Conservation (phyloP, 2,888 invertebrate species). For the Ophion ventricosus region DNA sequence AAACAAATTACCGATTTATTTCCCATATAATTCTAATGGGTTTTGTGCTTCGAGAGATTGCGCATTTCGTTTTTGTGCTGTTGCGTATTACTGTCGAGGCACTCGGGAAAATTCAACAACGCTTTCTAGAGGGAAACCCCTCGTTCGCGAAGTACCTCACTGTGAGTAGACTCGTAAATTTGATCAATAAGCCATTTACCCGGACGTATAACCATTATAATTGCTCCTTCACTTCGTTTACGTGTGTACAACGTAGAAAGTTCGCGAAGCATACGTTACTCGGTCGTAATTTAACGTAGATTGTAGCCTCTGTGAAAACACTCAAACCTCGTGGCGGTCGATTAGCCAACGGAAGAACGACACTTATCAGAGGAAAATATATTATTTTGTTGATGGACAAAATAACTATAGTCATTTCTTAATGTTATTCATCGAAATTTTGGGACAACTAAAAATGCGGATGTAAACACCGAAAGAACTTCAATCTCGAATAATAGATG, state of each 20-base stretch:
- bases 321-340: background rate
- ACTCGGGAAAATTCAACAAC: constrained; percentile 22
- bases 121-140: constrained; percentile 19
- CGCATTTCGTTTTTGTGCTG: constrained; percentile 5
- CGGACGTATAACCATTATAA: constrained; percentile 35
- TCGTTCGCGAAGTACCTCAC: constrained; percentile 20
- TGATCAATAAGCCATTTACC: constrained; percentile 55
- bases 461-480: no score
- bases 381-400: background rate
- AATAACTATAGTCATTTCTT: background rate
- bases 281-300: constrained; percentile 46
- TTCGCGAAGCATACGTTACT: constrained; percentile 44
- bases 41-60: constrained; percentile 34
- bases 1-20: constrained; percentile 7
- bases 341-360: background rate
- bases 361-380: background rate
- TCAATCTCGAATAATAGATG: background rate
- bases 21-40: background rate
- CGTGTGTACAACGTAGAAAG: constrained; percentile 28
- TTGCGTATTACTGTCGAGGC: background rate
- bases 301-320: constrained; percentile 28
- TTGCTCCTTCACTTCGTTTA: constrained; percentile 39
- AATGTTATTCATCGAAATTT: background rate
- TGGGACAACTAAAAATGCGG: background rate
- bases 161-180: constrained; percentile 49